phyloP scores from a whole-genome alignment of 2,888 invertebrate species.

The Proisotoma minuta region DNA sequence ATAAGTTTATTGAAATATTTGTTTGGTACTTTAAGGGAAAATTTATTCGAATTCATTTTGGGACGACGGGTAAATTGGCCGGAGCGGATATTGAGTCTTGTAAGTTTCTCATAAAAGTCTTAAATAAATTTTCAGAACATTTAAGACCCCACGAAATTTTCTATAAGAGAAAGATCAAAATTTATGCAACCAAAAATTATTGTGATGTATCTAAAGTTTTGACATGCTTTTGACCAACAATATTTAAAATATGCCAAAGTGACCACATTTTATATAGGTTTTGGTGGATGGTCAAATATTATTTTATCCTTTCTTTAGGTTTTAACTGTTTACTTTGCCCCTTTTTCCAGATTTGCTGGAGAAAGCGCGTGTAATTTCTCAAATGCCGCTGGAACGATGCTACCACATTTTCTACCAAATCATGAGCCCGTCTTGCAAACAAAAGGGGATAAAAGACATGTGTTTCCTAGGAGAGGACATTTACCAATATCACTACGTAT shows the following conservation, averaged over 20 bases:
- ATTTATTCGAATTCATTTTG: conserved; percentile 99
- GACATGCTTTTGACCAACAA: no score
- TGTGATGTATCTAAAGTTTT: no score
- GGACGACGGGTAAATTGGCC: conserved; percentile 97
- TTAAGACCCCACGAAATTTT: no score
- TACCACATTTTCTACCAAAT: conserved; percentile 99
- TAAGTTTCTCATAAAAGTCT: no score
- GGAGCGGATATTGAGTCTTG: conserved; percentile 99
- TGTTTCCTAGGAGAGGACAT: conserved; percentile 63
- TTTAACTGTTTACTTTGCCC: no score
- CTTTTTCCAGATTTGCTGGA: conserved; percentile 80
- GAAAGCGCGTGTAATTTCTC: conserved; percentile 99
- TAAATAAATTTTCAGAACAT: no score
- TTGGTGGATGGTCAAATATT: no score
- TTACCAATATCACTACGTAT: conserved; percentile 87
- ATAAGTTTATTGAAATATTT: not conserved
- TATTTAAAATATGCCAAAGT: no score
- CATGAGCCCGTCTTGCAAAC: conserved; percentile 75
- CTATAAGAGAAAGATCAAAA: no score
- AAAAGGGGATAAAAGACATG: conserved; percentile 60
- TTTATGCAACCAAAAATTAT: no score
- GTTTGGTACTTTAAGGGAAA: conserved; percentile 63
- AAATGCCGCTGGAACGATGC: conserved; percentile 93
- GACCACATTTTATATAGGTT: no score
- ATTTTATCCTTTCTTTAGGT: no score